Evolutionary conservation across 2,888 invertebrate species (phyloP).

Genomic region (Unio pictorum): DNA sequence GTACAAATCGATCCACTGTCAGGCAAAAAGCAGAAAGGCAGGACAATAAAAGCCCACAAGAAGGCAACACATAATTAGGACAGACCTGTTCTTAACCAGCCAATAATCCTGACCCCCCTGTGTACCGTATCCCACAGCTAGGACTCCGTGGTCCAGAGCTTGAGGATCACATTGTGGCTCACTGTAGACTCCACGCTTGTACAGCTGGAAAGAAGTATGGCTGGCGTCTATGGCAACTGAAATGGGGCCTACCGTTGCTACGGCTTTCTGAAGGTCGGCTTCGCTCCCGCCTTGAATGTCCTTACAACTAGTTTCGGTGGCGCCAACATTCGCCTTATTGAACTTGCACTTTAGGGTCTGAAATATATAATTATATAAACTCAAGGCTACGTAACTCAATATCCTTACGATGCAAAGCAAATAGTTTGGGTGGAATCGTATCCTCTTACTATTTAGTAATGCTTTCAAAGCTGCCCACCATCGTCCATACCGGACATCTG

Average conservation of each 20-base stretch:
- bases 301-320: constrained; percentile 84
- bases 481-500: no score
- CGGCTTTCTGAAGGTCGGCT: constrained; percentile 80
- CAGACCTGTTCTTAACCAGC: constrained; percentile 86
- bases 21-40: neutral
- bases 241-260: constrained; percentile 87
- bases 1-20: no score
- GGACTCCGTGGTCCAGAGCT: constrained; percentile 87
- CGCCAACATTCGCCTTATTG: constrained; percentile 78
- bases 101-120: constrained; percentile 80
- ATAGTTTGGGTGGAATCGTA: no score
- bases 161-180: constrained; percentile 85
- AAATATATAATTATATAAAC: no score
- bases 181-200: constrained; percentile 77
- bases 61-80: no score
- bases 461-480: no score
- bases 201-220: constrained; percentile 79
- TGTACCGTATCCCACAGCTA: constrained; percentile 87
- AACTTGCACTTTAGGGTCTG: constrained; percentile 68
- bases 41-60: neutral
- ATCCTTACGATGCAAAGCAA: no score
- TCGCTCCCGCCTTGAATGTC: constrained; percentile 84
- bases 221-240: constrained; percentile 92
- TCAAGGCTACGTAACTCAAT: no score
- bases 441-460: no score